Conservation (phyloP, 2,888 invertebrate genomes). For the Prosapia bicincta region DNA sequence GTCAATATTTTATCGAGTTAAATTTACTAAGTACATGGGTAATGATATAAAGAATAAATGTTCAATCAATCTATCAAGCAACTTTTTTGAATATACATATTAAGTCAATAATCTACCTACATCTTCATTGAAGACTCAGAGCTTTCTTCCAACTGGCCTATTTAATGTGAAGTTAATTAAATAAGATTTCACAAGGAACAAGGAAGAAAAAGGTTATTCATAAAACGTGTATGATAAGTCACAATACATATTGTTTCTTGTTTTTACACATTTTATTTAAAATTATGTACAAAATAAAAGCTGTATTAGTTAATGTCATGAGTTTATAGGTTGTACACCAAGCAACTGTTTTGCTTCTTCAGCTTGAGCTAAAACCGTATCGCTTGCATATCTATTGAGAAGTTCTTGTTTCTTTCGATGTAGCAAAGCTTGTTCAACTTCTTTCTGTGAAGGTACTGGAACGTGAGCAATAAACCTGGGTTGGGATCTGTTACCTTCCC, state of each 20-base stretch:
- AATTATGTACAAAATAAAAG: not conserved
- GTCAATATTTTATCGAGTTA: too few species aligned
- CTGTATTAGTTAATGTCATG: not conserved
- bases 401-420: constrained; percentile 89
- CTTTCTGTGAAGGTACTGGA: constrained; percentile 90
- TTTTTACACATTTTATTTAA: not conserved
- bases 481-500: constrained; percentile 35
- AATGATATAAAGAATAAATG: too few species aligned
- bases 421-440: constrained; percentile 89
- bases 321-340: constrained; percentile 6
- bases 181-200: too few species aligned
- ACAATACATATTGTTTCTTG: not conserved
- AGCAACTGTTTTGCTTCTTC: constrained; percentile 27
- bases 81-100: too few species aligned
- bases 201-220: too few species aligned
- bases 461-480: constrained; percentile 77
- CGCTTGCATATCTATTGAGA: constrained; percentile 45
- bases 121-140: too few species aligned
- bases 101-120: too few species aligned
- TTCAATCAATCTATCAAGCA: too few species aligned
- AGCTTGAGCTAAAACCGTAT: constrained; percentile 10
- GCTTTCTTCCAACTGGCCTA: too few species aligned
- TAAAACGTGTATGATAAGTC: too few species aligned
- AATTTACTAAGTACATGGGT: too few species aligned
- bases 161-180: too few species aligned